These are phyloP conservation scores for Plusia festucae DNA, from an alignment of 2,888 invertebrate species.

Conservation along the genomic window DNA sequence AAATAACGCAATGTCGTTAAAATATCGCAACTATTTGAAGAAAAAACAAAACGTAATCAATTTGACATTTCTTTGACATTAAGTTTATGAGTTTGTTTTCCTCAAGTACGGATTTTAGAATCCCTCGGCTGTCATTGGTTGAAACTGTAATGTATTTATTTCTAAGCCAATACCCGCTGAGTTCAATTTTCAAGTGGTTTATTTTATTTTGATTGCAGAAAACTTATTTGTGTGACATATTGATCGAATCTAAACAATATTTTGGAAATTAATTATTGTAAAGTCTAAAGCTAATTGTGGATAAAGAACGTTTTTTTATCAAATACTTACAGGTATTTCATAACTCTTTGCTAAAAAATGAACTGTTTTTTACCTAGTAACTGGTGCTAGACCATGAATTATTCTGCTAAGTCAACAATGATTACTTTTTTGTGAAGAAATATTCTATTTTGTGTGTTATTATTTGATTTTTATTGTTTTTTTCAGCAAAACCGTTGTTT, in stretches of 20 bases:
- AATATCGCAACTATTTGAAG: too few relatives aligned
- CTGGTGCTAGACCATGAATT: not conserved
- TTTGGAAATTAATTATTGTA: conserved; percentile 18
- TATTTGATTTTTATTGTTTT: not conserved
- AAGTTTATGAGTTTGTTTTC: not conserved
- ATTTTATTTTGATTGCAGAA: not conserved
- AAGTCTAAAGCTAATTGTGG: conserved; percentile 3
- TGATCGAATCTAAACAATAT: conserved; percentile 36
- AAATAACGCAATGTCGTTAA: too few relatives aligned
- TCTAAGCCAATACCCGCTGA: not conserved
- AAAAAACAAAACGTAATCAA: not conserved
- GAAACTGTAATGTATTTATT: not conserved
- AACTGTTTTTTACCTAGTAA: not conserved
- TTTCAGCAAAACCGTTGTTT: conserved; percentile 31
- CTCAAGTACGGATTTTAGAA: too few relatives aligned
- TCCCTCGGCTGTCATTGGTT: not conserved
- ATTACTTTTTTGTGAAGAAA: conserved; percentile 7
- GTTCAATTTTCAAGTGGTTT: not conserved
- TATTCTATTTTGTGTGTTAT: conserved; percentile 6
- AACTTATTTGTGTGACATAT: conserved; percentile 29
- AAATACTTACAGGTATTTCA: not conserved
- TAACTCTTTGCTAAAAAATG: not conserved
- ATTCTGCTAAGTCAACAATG: conserved; percentile 15
- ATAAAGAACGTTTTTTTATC: not conserved
- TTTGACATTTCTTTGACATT: conserved; percentile 10